These are phyloP conservation scores for Hyppa rectilinea DNA, from an alignment of 2,888 invertebrate species.

Conservation along the genomic window DNA sequence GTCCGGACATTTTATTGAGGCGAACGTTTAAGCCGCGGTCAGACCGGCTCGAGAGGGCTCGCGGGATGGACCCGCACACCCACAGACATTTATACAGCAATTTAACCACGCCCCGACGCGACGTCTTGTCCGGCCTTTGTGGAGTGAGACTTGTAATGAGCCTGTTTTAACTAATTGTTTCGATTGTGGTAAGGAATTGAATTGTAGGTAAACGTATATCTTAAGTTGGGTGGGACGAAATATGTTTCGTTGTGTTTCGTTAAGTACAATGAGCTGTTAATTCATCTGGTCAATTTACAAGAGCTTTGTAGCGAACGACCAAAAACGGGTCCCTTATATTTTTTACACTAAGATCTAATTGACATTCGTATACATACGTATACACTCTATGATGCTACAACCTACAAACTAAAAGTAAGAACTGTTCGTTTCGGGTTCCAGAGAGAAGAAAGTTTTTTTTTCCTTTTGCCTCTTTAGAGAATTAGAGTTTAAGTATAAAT, in stretches of 20 bases:
- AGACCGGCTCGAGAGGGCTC: conserved; percentile 39
- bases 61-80: conserved; percentile 56
- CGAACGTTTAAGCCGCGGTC: conserved; percentile 41
- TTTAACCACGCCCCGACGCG: conserved; percentile 52
- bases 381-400: too few relatives aligned
- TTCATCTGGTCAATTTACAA: not conserved
- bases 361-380: too few relatives aligned
- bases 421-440: too few relatives aligned
- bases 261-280: not conserved
- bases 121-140: conserved; percentile 46
- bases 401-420: too few relatives aligned
- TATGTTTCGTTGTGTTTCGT: too few relatives aligned
- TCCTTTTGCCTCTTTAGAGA: too few relatives aligned
- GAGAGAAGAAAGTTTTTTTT: too few relatives aligned
- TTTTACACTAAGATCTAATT: not conserved
- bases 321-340: too few relatives aligned
- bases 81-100: conserved; percentile 65
- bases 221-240: not conserved
- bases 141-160: conserved; percentile 40
- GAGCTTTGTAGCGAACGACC: not conserved
- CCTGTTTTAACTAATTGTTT: conserved; percentile 21
- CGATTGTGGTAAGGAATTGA: conserved; percentile 8
- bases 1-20: conserved; percentile 29
- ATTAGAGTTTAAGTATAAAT: not conserved
- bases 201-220: conserved; percentile 9